Evolutionary conservation across 2,888 invertebrate species (phyloP).

Genomic region (Apodemia mormo): DNA sequence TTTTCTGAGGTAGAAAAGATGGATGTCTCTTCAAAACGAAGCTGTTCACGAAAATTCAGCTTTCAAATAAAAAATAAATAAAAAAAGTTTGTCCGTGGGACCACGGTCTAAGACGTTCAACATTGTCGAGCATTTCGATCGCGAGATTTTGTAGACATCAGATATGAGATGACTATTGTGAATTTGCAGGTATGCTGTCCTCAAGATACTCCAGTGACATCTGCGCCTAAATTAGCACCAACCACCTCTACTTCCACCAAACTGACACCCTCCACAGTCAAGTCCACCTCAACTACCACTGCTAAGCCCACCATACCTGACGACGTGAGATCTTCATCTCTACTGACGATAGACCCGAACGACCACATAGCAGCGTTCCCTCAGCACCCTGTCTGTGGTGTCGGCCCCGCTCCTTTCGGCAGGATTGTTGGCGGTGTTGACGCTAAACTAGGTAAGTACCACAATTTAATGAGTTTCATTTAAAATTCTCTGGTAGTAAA

Average conservation of each 20-base stretch:
- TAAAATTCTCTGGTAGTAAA: too few relatives aligned
- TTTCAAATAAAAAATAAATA: too few relatives aligned
- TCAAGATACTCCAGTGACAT: conserved; percentile 41
- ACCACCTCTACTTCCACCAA: conserved; percentile 26
- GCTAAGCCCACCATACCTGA: too few relatives aligned
- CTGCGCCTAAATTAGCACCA: too few relatives aligned
- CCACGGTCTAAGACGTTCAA: too few relatives aligned
- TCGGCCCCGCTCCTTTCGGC: conserved; percentile 76
- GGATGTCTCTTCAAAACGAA: too few relatives aligned
- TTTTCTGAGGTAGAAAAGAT: too few relatives aligned
- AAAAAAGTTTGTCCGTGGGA: too few relatives aligned
- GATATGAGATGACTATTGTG: too few relatives aligned
- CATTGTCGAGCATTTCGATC: too few relatives aligned
- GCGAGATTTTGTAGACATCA: too few relatives aligned
- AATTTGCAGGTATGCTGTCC: conserved; percentile 65
- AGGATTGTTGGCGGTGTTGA: conserved; percentile 88
- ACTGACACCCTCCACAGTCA: conserved; percentile 30
- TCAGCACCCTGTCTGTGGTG: conserved; percentile 83
- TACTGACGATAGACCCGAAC: conserved; percentile 27
- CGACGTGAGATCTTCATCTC: neutral
- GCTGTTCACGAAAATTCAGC: too few relatives aligned
- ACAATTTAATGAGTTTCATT: neutral
- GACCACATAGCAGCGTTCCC: conserved; percentile 53
- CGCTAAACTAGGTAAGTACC: conserved; percentile 80
- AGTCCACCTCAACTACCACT: neutral